A percentile compares a stretch with the other conserved stretches of the same genome.
phyloP scores from a whole-genome alignment of 2,113 vertebrate genomes.

The Megaceryle torquata region DNA sequence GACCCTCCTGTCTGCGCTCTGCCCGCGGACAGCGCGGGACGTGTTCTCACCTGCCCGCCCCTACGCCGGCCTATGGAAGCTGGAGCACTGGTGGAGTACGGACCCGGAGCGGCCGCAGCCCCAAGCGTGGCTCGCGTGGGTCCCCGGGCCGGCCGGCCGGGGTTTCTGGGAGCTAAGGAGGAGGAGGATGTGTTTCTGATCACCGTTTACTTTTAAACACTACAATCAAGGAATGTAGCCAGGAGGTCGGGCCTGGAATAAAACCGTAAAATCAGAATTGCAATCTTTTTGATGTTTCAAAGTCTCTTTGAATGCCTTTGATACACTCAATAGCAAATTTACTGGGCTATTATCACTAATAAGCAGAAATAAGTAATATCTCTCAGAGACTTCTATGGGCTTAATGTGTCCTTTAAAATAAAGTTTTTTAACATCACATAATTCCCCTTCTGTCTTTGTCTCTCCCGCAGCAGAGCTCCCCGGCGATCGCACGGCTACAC shows the following conservation, averaged over 20 bases:
- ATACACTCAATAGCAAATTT: slow-evolving; percentile 60
- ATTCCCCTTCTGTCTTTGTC: slow-evolving; percentile 10
- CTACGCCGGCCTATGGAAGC: background rate
- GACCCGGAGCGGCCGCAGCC: background rate
- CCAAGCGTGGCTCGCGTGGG: background rate
- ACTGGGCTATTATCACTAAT: slow-evolving; percentile 61
- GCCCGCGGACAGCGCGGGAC: background rate
- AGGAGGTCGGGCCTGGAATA: slow-evolving; percentile 54
- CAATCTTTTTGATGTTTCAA: slow-evolving; percentile 65
- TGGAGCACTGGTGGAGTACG: background rate
- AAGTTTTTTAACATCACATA: slow-evolving; percentile 41
- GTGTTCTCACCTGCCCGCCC: background rate
- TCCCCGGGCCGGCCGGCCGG: background rate
- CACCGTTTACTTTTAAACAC: slow-evolving; percentile 20
- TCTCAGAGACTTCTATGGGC: slow-evolving; percentile 36
- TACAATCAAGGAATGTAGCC: slow-evolving; percentile 42
- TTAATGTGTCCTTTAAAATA: slow-evolving; percentile 51
- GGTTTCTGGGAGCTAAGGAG: background rate
- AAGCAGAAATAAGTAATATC: slow-evolving; percentile 64
- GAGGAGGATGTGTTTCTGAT: background rate
- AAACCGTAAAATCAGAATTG: slow-evolving; percentile 58
- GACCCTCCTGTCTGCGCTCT: background rate
- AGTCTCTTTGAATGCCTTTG: slow-evolving; percentile 59
- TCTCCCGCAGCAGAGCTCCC: background rate
- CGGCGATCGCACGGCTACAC: background rate